Conservation (phyloP, 1,140 invertebrate genomes). For the Bradysia coprophila region DNA sequence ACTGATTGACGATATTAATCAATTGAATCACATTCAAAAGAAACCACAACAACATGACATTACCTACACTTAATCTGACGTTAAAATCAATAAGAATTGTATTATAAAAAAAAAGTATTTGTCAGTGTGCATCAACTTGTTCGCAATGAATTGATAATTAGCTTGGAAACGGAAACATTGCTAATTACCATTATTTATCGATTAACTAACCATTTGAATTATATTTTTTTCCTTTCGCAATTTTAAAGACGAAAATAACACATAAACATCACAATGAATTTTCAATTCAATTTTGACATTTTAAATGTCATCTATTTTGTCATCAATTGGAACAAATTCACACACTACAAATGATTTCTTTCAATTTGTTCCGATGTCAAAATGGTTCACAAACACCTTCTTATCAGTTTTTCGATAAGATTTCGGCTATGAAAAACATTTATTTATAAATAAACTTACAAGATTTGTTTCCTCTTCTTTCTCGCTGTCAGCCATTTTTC, state of each 20-base stretch:
- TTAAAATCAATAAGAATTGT: too few relatives aligned
- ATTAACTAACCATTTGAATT: too few relatives aligned
- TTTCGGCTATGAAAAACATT: conserved; percentile 11
- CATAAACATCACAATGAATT: too few relatives aligned
- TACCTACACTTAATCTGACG: too few relatives aligned
- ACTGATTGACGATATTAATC: conserved; percentile 9
- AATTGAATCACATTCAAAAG: conserved; percentile 6
- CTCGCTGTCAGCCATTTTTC: conserved; percentile 60
- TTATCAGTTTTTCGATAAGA: conserved; percentile 8
- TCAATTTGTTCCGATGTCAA: neutral
- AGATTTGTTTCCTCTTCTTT: conserved; percentile 70
- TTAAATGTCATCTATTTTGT: neutral
- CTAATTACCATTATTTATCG: too few relatives aligned
- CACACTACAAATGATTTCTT: neutral
- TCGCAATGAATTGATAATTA: too few relatives aligned
- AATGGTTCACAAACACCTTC: conserved; percentile 2
- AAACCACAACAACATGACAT: too few relatives aligned
- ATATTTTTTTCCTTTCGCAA: too few relatives aligned
- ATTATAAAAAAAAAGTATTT: too few relatives aligned
- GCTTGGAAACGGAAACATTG: too few relatives aligned
- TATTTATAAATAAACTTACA: conserved; percentile 38
- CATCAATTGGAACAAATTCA: conserved; percentile 6
- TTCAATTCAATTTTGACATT: conserved; percentile 6
- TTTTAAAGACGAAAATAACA: too few relatives aligned
- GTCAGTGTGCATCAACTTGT: too few relatives aligned